These are phyloP conservation scores for Leptopilina boulardi DNA, from an alignment of 1,140 invertebrate species.

Conservation along the genomic window DNA sequence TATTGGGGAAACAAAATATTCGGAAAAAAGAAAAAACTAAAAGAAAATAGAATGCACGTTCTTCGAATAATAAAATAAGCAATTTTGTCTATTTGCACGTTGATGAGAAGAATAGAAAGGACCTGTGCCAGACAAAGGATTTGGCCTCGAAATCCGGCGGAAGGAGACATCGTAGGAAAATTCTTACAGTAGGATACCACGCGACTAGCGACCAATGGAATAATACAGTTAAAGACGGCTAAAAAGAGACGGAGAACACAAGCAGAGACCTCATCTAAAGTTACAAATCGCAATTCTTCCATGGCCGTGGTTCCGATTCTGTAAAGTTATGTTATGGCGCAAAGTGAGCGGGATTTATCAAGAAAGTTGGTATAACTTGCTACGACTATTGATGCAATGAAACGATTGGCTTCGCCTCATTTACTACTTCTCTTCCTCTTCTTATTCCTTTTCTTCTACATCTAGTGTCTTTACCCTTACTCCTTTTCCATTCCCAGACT, in stretches of 20 bases:
- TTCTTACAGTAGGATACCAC: slow-evolving; percentile 51
- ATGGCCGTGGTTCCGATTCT: slow-evolving; percentile 75
- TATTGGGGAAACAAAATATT: neutral
- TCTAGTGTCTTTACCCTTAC: slow-evolving; percentile 44
- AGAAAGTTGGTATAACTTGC: slow-evolving; percentile 75
- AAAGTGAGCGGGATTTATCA: slow-evolving; percentile 76
- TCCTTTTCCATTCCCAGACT: slow-evolving; percentile 43
- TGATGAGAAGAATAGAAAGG: neutral
- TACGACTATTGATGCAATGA: slow-evolving; percentile 76
- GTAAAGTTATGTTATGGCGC: slow-evolving; percentile 76
- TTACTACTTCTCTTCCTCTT: slow-evolving; percentile 57
- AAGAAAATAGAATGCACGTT: neutral
- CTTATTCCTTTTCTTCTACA: slow-evolving; percentile 33
- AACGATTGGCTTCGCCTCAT: slow-evolving; percentile 75
- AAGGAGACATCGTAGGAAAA: slow-evolving; percentile 58
- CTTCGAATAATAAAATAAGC: neutral
- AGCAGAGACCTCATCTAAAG: slow-evolving; percentile 73
- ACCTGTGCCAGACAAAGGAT: slow-evolving; percentile 37
- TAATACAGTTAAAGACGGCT: slow-evolving; percentile 67
- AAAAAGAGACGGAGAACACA: slow-evolving; percentile 50
- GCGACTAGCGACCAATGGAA: slow-evolving; percentile 54
- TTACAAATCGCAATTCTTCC: slow-evolving; percentile 77
- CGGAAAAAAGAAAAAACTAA: neutral
- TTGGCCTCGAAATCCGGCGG: slow-evolving; percentile 53
- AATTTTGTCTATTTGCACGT: neutral